Conservation (phyloP, 2,113 vertebrate species). For the zebrafish (Danio rerio) region GRCz12tu NC_133179.1:7318501-7319000, state of each 20-base stretch:
- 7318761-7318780: constrained; percentile 27
- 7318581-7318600: not conserved
- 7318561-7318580: constrained; percentile 62
- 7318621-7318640: constrained; percentile 25
- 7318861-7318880: not conserved
- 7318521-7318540: constrained; percentile 56
- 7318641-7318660: not conserved
- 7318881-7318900: constrained; percentile 19
- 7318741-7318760: constrained; percentile 23
- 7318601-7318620: not conserved
- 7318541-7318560: constrained; percentile 61
- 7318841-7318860: constrained; percentile 20
- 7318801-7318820: constrained; percentile 13
- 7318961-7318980: not conserved
- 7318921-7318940: not conserved
- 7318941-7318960: not conserved
- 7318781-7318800: constrained; percentile 10
- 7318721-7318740: constrained; percentile 44
- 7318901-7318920: not conserved
- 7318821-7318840: constrained; percentile 23
- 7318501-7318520: constrained; percentile 66
- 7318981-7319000: too few relatives aligned
- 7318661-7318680: constrained; percentile 8
- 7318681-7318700: constrained; percentile 36
- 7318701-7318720: constrained; percentile 6